phyloP scores from a whole-genome alignment of 2,888 invertebrate genomes.

The Trissonchulus sp. region DNA sequence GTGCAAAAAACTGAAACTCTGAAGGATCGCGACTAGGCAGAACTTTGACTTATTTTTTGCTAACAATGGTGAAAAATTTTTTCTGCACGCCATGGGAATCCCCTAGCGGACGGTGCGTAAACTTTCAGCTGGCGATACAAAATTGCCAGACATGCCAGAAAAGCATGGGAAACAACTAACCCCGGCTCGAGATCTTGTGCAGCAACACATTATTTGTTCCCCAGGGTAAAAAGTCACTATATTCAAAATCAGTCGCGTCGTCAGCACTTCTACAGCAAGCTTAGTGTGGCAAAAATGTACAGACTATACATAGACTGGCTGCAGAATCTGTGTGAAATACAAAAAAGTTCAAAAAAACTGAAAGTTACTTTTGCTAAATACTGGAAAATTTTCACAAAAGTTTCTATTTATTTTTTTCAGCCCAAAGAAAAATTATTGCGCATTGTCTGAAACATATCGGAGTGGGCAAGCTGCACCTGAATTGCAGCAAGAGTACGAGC shows the following conservation, averaged over 20 bases:
- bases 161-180: neutral
- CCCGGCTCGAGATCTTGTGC: neutral
- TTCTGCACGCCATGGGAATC: neutral
- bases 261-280: constrained; percentile 3
- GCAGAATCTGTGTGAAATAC: too few relatives aligned
- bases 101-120: neutral
- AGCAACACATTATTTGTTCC: neutral
- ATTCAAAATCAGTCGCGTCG: neutral
- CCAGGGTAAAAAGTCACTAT: constrained; percentile 5
- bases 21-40: neutral
- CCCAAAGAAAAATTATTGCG: too few relatives aligned
- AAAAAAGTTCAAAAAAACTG: too few relatives aligned
- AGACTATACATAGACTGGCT: neutral
- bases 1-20: neutral
- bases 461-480: neutral
- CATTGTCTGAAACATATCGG: too few relatives aligned
- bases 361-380: too few relatives aligned
- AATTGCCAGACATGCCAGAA: neutral
- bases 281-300: constrained; percentile 3
- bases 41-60: neutral
- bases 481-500: neutral
- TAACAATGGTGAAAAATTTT: neutral
- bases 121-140: neutral
- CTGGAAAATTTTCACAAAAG: too few relatives aligned
- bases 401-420: too few relatives aligned